Evolutionary conservation across 2,888 invertebrate genomes (phyloP).

Genomic region (Coelopa pilipes): DNA sequence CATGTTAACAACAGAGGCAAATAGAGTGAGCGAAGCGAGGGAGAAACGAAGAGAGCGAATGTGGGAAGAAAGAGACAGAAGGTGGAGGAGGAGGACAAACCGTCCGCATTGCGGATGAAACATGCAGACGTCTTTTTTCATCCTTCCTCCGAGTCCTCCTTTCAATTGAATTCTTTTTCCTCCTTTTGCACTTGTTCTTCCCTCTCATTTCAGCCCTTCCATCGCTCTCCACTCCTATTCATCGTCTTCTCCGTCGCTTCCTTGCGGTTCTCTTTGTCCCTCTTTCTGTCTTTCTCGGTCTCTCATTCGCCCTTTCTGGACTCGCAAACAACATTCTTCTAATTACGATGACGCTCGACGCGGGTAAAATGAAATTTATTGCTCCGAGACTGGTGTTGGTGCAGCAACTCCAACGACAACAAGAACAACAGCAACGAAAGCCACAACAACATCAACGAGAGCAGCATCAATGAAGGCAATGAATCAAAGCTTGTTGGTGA

Average conservation of each 20-base stretch:
- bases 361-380: background rate
- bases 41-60: background rate
- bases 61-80: background rate
- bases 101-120: conserved; percentile 31
- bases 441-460: conserved; percentile 12
- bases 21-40: background rate
- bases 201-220: too few species aligned
- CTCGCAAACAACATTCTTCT: conserved; percentile 13
- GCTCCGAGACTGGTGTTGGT: background rate
- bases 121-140: conserved; percentile 8
- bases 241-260: too few species aligned
- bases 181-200: too few species aligned
- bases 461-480: conserved; percentile 16
- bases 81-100: background rate
- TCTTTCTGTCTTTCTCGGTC: too few species aligned
- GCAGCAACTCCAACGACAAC: background rate
- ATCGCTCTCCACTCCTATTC: too few species aligned
- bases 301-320: background rate
- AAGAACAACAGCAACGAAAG: conserved; percentile 8
- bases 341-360: background rate
- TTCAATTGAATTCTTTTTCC: too few species aligned
- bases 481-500: conserved; percentile 12
- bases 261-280: too few species aligned
- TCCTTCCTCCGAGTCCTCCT: background rate
- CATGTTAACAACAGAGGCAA: conserved; percentile 1